Conservation (phyloP, 2,797 vertebrate species). For the Tapera naevia region DNA sequence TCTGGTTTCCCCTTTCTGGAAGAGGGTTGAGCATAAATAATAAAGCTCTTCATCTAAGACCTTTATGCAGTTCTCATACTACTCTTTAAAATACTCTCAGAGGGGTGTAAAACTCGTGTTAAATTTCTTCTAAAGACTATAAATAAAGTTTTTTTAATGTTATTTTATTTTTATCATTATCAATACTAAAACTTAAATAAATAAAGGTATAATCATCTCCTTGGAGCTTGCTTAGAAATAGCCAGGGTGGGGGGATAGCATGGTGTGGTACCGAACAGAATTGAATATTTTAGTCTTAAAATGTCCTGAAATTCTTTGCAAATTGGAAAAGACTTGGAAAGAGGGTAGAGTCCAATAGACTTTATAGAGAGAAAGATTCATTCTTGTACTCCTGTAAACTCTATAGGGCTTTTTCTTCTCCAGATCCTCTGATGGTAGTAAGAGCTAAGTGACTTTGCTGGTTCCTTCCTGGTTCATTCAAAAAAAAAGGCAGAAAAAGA, state of each 20-base stretch:
- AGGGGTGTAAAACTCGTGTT: not conserved
- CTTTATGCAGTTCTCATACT: not conserved
- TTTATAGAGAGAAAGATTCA: not conserved
- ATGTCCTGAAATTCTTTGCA: not conserved
- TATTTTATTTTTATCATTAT: not conserved
- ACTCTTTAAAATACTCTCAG: not conserved
- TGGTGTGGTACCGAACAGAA: not conserved
- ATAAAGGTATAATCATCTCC: not conserved
- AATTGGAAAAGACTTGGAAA: not conserved
- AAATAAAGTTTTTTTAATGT: not conserved
- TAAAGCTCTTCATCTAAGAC: not conserved
- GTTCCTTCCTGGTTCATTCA: not conserved
- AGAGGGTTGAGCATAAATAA: not conserved
- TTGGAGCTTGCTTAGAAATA: not conserved
- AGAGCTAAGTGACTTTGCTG: not conserved
- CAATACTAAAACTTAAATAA: not conserved
- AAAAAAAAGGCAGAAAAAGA: not conserved
- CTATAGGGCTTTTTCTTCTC: not conserved
- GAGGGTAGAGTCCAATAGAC: not conserved
- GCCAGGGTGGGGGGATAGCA: too few species aligned
- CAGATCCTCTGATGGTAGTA: not conserved
- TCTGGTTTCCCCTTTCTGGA: not conserved
- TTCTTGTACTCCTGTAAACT: not conserved
- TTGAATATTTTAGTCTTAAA: not conserved
- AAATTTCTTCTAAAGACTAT: not conserved